Base-by-base conservation (phyloP, 2,888 invertebrate genomes). In the Hanleya hanleyi region DNA sequence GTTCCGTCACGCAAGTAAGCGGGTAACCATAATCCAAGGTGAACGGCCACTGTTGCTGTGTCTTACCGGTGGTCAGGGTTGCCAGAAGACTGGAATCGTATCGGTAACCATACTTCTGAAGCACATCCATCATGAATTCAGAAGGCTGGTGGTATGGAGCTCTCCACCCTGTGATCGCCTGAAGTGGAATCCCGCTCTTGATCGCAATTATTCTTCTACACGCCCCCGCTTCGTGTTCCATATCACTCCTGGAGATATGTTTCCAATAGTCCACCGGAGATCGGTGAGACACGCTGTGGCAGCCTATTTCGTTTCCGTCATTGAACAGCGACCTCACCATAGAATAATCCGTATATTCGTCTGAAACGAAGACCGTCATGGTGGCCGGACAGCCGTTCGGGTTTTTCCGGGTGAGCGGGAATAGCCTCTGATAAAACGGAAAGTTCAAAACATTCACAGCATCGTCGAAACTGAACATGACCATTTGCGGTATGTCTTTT, bases 281-380 rank as follows among this genome's bases (percentile, higher is more conserved):
- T 6, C 76, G 67, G 38, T 79, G 79, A 1, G 90, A 88, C 90
- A 98, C 95, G 82, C 98, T 97, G 92, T 98, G 98, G 81, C 97
- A 97, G 81, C 98, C 98, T 92, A 98, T 96, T 93, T 98, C 98
- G 91, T 98, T 97, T 89, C 98, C 98, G 88, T 94, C 94, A 82
- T 96, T 93, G 92, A 97, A 97, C 78, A 98, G 93, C 92, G 97
- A 97, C 92, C 98, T 97, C 77, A 98, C 98, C 93, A 97, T 96
- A 92, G 96, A 96, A 92, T 98, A 98, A 92, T 98, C 97, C 73
- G 98, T 98, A 98, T 98, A 98, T 92, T 98, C 98, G 91, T 98
- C 98, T 68, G 97, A 97, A 75, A 98, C 96, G 92, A 98, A 98
- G 93, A 98, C 98, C 64, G 98, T 98, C 69, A 96, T 96, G 96